phyloP scores from a whole-genome alignment of 2,113 vertebrate genomes.

The Ameiurus melas region DNA sequence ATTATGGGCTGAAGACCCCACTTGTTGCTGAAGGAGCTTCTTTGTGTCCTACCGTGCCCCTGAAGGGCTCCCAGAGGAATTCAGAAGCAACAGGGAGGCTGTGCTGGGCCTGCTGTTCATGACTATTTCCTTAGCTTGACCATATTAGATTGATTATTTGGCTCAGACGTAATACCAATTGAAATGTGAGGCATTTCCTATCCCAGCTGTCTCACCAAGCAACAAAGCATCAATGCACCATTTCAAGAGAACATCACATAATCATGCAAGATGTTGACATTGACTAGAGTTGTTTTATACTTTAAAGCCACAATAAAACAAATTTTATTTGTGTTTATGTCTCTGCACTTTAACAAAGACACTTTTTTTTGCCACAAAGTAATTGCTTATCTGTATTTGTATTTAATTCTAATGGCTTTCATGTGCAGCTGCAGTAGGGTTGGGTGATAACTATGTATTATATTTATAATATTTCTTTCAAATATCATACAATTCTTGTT shows the following conservation, averaged over 20 bases:
- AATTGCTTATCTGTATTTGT: neutral
- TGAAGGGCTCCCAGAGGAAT: conserved; percentile 67
- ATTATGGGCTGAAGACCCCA: conserved; percentile 60
- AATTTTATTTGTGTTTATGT: neutral
- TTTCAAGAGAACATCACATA: neutral
- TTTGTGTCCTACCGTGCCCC: conserved; percentile 66
- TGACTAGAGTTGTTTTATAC: neutral
- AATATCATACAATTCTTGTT: neutral
- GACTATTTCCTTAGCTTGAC: conserved; percentile 51
- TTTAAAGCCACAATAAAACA: neutral
- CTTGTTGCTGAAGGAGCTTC: conserved; percentile 65
- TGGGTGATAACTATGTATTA: neutral
- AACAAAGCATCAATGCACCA: neutral
- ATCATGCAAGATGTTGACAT: conserved; percentile 1
- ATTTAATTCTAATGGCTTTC: neutral
- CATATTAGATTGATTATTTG: conserved; percentile 56
- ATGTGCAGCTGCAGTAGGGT: neutral
- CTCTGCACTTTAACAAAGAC: neutral
- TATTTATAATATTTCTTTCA: neutral
- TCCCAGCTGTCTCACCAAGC: conserved; percentile 11
- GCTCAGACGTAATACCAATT: conserved; percentile 44
- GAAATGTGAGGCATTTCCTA: neutral
- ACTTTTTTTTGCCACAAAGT: neutral
- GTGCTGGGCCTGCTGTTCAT: conserved; percentile 43
- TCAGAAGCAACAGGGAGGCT: conserved; percentile 35